Percentiles rank a stretch among this genome's conserved stretches.
Conservation (phyloP, 2,797 vertebrate genomes). For the Buceros bicornis region DNA sequence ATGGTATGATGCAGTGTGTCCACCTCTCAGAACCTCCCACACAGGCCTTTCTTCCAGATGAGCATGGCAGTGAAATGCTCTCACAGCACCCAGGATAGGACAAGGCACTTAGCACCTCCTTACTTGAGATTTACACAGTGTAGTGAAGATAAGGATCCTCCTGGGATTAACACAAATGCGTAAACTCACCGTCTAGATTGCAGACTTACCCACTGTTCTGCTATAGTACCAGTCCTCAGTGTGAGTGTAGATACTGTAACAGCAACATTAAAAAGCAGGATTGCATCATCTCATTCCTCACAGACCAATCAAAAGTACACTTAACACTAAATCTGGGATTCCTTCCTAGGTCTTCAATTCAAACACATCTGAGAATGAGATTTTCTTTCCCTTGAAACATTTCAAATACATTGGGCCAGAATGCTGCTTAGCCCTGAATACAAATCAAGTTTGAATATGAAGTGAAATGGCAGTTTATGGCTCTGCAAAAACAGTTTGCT, state of each 20-base stretch:
- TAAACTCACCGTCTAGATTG: not conserved
- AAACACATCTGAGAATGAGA: not conserved
- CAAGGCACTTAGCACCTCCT: not conserved
- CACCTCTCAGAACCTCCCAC: not conserved
- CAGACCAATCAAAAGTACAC: not conserved
- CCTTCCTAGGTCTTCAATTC: not conserved
- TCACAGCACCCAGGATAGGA: too few relatives aligned
- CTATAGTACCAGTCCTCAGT: not conserved
- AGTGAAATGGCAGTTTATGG: not conserved
- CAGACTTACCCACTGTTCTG: not conserved
- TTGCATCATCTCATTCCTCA: not conserved
- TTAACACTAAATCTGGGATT: not conserved
- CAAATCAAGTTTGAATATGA: not conserved
- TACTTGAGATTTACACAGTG: not conserved
- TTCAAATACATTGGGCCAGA: not conserved
- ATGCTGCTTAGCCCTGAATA: not conserved
- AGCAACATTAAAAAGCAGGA: accelerated
- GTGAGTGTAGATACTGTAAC: accelerated
- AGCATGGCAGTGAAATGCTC: accelerated
- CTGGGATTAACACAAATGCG: not conserved
- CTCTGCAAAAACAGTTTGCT: not conserved
- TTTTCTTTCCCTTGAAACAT: constrained; percentile 2
- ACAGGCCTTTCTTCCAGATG: accelerated
- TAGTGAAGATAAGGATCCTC: not conserved
- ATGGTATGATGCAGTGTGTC: not conserved